These are phyloP conservation scores for Homalodisca vitripennis DNA, from an alignment of 1,140 invertebrate species.

Conservation along the genomic window DNA sequence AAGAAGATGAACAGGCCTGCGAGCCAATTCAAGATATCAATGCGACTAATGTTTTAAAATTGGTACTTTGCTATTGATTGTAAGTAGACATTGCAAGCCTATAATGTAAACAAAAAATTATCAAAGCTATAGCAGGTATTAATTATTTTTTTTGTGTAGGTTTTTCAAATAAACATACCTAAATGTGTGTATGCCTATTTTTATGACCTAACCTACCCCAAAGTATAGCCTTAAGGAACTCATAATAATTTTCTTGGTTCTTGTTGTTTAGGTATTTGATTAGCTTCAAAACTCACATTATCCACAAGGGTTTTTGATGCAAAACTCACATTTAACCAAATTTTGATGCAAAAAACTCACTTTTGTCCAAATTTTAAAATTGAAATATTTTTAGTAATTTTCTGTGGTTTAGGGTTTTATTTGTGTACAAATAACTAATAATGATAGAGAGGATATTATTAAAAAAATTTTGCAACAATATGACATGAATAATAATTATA, in stretches of 20 bases:
- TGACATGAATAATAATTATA: background rate
- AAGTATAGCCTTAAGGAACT: background rate
- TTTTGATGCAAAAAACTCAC: background rate
- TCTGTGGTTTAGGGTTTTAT: background rate
- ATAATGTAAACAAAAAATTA: background rate
- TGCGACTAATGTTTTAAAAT: background rate
- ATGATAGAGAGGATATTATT: background rate
- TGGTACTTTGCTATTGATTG: background rate
- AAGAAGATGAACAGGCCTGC: background rate
- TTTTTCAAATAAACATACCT: too few relatives aligned
- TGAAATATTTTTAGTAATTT: background rate
- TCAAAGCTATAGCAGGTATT: background rate
- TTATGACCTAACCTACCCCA: background rate
- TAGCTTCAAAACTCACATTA: background rate
- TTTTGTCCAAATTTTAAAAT: background rate
- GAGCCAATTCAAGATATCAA: background rate
- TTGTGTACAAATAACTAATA: background rate
- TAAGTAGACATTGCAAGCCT: background rate
- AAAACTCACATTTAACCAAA: background rate
- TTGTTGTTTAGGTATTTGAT: too few relatives aligned
- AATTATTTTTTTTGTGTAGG: background rate
- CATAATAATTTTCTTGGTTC: background rate
- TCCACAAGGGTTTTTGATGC: background rate
- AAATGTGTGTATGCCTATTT: too few relatives aligned
- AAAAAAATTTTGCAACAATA: background rate